Conservation (phyloP, 2,113 vertebrate species). For the Rhea americana region DNA sequence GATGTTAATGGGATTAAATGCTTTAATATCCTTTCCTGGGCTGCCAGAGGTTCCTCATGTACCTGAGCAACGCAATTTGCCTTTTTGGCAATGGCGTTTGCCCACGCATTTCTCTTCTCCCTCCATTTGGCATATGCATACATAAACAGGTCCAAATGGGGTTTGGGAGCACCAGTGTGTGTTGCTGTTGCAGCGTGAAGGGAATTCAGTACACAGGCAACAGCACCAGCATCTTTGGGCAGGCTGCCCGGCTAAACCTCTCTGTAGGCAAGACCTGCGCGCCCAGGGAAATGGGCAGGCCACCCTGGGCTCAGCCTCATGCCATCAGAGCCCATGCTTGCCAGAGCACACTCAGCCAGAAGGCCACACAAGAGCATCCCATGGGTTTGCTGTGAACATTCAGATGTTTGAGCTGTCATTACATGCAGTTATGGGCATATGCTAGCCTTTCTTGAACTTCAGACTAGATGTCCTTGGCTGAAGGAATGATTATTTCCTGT, state of each 20-base stretch:
- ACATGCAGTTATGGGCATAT: not conserved
- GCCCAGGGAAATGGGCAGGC: not conserved
- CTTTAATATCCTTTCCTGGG: not conserved
- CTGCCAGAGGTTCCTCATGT: not conserved
- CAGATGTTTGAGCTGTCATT: not conserved
- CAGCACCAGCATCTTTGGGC: not conserved
- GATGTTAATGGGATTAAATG: not conserved
- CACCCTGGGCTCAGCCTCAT: accelerated
- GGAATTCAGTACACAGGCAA: not conserved
- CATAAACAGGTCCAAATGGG: accelerated
- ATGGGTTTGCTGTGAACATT: not conserved
- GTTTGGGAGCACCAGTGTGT: not conserved
- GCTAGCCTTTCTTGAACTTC: not conserved
- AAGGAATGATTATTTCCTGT: not conserved
- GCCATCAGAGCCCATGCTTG: not conserved
- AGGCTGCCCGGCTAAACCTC: not conserved
- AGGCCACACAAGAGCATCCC: not conserved
- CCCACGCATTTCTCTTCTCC: not conserved
- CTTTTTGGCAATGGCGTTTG: not conserved
- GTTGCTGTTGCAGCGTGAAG: not conserved
- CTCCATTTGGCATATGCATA: accelerated
- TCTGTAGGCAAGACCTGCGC: not conserved
- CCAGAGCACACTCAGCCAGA: accelerated
- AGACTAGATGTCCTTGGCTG: not conserved
- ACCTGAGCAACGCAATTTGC: not conserved